Base-by-base conservation (phyloP, 2,888 invertebrate species). In the Eremobia ochroleuca region DNA sequence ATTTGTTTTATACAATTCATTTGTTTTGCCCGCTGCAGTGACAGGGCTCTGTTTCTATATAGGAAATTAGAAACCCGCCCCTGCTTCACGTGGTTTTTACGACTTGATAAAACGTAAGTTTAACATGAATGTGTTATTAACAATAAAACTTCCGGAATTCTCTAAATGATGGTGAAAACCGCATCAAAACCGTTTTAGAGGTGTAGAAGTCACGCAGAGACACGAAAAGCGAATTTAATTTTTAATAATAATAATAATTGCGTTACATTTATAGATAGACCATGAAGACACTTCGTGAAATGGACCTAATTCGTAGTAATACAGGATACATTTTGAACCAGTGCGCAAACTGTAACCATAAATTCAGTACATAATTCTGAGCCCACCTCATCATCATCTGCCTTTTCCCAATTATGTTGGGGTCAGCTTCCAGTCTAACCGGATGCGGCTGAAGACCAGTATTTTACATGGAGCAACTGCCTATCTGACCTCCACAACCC, bases 1-100 rank as follows among this genome's bases (percentile, higher is more conserved):
- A 71, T 64, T 78, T 65, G n/a, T 79, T 79, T 77, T 73, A 43
- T 71, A 52, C 34, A 69, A 76, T 76, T 58, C 49, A 46, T 80
- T 78, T 79, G 62, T 71, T 76, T 64, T 52, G 11, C 31, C 61
- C 25, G 37, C 58, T 71, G 70, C 69, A 79, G 18, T 34, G 52
- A 13, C 37, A 46, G 34, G 13, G 18, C 68, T 52, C 49, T 34
- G 70, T 76, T 77, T 58, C 28, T n/a, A 28, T 15, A n/a, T 55
- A 31, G 31, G 21, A 31, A 31, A 59, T 31, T 1, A 31, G 31
- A 1, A 9, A 59, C 59, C 2, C 58, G 1, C 58, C 21, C 4
- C 21, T 25, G 11, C 13, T 62, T 25, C 3, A 6, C 13, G 3
- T 11, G 4, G 31, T 34, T 34, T 25, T 62, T 25, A 34, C 6